These are phyloP conservation scores for Cephalopterus ornatus DNA, from an alignment of 2,113 vertebrate genomes.

Conservation along the genomic window DNA sequence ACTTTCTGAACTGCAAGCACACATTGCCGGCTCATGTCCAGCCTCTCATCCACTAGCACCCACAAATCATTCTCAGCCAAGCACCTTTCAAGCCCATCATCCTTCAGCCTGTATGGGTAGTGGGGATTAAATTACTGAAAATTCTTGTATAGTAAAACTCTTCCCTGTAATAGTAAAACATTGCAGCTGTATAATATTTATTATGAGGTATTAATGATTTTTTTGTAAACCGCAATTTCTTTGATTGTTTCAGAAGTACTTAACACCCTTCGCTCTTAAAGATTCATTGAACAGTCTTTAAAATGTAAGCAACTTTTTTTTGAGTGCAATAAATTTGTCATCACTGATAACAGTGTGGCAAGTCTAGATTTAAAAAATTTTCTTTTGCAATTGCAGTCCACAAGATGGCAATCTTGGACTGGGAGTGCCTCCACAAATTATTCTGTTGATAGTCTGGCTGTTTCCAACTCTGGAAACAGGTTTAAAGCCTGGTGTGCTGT, in stretches of 20 bases:
- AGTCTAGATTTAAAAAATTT: neutral
- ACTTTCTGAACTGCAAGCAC: neutral
- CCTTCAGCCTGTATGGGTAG: neutral
- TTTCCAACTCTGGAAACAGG: neutral
- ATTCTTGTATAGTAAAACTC: neutral
- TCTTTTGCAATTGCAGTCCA: neutral
- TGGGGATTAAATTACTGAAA: neutral
- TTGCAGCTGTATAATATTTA: constrained; percentile 20
- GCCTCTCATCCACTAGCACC: neutral
- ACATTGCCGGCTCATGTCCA: accelerated
- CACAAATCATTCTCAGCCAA: neutral
- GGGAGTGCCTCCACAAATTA: neutral
- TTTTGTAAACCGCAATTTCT: neutral
- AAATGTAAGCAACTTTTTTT: neutral
- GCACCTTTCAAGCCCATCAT: neutral
- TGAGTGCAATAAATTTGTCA: neutral
- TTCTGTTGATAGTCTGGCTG: neutral
- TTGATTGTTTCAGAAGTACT: neutral
- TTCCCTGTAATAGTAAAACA: constrained; percentile 3
- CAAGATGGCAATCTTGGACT: constrained; percentile 70
- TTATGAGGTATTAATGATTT: neutral
- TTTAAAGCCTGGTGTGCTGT: neutral
- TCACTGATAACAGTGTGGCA: neutral
- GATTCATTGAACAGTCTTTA: neutral
- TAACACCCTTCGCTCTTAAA: neutral